A percentile compares a stretch with the other conserved stretches of the same genome.
These are phyloP conservation scores for Tupaia chinensis DNA, from an alignment of 2,113 vertebrate species.

Conservation along the genomic window DNA sequence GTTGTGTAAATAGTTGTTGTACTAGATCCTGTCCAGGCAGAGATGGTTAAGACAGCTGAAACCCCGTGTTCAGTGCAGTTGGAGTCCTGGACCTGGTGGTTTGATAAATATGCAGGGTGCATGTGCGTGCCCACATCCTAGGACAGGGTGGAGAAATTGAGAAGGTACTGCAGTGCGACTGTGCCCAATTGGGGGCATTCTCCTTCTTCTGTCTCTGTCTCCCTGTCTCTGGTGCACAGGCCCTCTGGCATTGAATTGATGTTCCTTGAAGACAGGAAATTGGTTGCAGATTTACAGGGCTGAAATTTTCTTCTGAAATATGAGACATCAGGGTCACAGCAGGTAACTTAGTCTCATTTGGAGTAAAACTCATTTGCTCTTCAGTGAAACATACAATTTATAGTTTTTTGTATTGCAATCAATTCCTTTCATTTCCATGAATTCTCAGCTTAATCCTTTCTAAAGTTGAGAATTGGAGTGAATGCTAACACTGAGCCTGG, in stretches of 20 bases:
- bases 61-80: too few species aligned
- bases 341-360: slow-evolving; percentile 47
- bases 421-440: neutral
- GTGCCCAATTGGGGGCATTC: too few species aligned
- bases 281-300: neutral
- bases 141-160: too few species aligned
- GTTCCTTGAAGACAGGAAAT: neutral
- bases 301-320: slow-evolving; percentile 13
- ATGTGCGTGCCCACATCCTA: too few species aligned
- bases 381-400: slow-evolving; percentile 41
- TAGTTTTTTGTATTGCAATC: slow-evolving; percentile 43
- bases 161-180: too few species aligned
- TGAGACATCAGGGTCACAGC: slow-evolving; percentile 20
- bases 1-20: too few species aligned
- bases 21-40: too few species aligned
- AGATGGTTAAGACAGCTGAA: too few species aligned
- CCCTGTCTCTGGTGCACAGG: too few species aligned
- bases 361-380: slow-evolving; percentile 56
- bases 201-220: too few species aligned
- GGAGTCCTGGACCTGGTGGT: too few species aligned
- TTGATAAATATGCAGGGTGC: too few species aligned
- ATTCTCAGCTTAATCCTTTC: neutral
- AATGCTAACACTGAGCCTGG: neutral
- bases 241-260: neutral
- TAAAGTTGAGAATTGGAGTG: neutral